A percentile compares a stretch with the other conserved stretches of the same genome.
These are phyloP conservation scores for Encarsia formosa DNA, from an alignment of 2,888 invertebrate species.

Conservation along the genomic window DNA sequence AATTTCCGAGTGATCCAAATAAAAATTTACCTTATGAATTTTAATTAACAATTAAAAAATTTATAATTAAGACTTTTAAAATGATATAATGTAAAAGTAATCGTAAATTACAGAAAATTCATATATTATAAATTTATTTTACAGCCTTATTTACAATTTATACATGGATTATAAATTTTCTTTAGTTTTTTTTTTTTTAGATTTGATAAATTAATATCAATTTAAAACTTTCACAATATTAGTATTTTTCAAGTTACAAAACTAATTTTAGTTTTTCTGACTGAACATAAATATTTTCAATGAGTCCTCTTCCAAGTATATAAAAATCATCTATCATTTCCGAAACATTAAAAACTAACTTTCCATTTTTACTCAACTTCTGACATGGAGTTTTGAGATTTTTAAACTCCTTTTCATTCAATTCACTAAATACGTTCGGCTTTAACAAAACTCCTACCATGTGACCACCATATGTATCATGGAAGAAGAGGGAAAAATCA, in stretches of 20 bases:
- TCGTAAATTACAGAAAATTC: no score
- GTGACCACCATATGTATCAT: slow-evolving; percentile 82
- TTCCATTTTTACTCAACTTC: slow-evolving; percentile 50
- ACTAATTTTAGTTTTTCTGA: slow-evolving; percentile 23
- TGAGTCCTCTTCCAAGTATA: slow-evolving; percentile 64
- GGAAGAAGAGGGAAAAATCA: slow-evolving; percentile 82
- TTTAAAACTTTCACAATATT: not conserved
- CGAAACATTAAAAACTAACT: slow-evolving; percentile 61
- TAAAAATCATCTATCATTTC: slow-evolving; percentile 70
- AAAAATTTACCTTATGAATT: no score
- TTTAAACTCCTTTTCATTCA: slow-evolving; percentile 63
- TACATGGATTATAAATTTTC: no score
- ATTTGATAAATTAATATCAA: no score
- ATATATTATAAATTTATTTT: no score
- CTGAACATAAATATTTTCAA: slow-evolving; percentile 55
- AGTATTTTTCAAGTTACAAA: slow-evolving; percentile 7
- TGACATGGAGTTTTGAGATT: slow-evolving; percentile 61
- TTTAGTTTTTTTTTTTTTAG: no score
- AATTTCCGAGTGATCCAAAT: no score
- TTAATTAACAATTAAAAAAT: no score
- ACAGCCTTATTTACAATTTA: no score
- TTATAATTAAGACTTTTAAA: no score
- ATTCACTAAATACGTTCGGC: slow-evolving; percentile 59
- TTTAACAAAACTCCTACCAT: slow-evolving; percentile 83
- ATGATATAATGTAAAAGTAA: no score